Evolutionary conservation across 2,113 vertebrate genomes (phyloP), one percentile per base, ranked within the genome.

Genomic region (Nothocercus julius): DNA sequence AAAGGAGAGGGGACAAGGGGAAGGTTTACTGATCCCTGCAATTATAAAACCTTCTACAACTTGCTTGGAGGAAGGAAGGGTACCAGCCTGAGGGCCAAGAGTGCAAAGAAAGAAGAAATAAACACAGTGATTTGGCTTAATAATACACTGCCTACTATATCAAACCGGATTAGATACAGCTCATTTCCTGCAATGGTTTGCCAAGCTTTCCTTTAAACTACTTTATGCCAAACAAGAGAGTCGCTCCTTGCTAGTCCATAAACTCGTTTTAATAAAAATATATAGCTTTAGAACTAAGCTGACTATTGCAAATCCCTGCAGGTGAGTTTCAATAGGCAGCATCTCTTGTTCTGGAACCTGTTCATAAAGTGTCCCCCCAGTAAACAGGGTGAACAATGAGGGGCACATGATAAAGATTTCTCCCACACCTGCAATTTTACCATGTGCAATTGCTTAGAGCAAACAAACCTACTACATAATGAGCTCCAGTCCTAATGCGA

Each of bases 111-210:
- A 95, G 92, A 82, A 58, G 36, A 88, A 61, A 91, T 79, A 93
- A 95, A 94, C 66, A 76, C 14, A 62, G 88, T 85, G 36, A 93
- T 82, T 94, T 94, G 69, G 58, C 66, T 96, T 92, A 93, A 95
- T 90, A 92, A 90, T 73, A 84, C 45, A 49, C 67, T 73, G 44
- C 63, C 88, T 83, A 79, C 85, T 92, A 79, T 76, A 94, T 87
- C 88, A 88, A 95, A 96, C 85, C 19, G 74, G 88, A 97, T 96
- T 96, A 96, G 93, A 75, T 62, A 90, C 92, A 90, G 85, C 75
- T 90, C 34, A 82, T 92, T 96, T 91, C 85, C 85, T 73, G 66
- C 8, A 54, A 76, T 85, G 53, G 58, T 89, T 97, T 96, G 80
- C 77, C 77, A 84, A 73, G 80, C 54, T 76, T 90, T 93, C 27